These are phyloP conservation scores for Lottia gigantea DNA, from an alignment of 2,888 invertebrate species.

Conservation along the genomic window DNA sequence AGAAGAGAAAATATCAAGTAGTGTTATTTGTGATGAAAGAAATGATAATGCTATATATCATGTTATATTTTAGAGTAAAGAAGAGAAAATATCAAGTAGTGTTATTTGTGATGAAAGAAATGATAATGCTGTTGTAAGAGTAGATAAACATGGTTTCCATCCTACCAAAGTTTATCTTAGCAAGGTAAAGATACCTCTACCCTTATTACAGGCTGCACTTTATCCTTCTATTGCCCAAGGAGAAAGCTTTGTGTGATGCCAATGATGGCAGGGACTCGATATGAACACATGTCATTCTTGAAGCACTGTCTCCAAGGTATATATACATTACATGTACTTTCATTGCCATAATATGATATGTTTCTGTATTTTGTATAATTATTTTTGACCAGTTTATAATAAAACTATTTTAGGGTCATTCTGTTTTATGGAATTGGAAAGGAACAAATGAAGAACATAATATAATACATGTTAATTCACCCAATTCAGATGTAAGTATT, in stretches of 20 bases:
- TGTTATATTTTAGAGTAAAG: constrained; percentile 32
- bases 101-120: constrained; percentile 64
- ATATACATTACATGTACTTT: too few relatives aligned
- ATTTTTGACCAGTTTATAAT: neutral
- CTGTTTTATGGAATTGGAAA: constrained; percentile 68
- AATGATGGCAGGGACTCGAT: too few relatives aligned
- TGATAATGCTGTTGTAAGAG: constrained; percentile 61
- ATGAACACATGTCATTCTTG: neutral
- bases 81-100: constrained; percentile 49
- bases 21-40: constrained; percentile 64
- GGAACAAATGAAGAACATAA: constrained; percentile 63
- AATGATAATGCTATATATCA: constrained; percentile 54
- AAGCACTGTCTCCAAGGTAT: neutral
- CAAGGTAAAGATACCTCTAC: constrained; percentile 43
- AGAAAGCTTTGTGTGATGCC: too few relatives aligned
- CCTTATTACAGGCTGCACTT: too few relatives aligned
- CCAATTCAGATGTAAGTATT: constrained; percentile 58
- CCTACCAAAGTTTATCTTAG: constrained; percentile 60
- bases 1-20: constrained; percentile 45
- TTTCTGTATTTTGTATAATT: neutral
- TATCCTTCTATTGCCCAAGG: too few relatives aligned
- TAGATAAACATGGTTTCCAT: constrained; percentile 65
- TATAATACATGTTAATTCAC: constrained; percentile 66
- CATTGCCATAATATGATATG: neutral
- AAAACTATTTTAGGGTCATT: constrained; percentile 57